Percentiles rank a stretch among this genome's conserved stretches.
phyloP scores from a whole-genome alignment of 2,888 invertebrate species.

The Drosophila macrospina region DNA sequence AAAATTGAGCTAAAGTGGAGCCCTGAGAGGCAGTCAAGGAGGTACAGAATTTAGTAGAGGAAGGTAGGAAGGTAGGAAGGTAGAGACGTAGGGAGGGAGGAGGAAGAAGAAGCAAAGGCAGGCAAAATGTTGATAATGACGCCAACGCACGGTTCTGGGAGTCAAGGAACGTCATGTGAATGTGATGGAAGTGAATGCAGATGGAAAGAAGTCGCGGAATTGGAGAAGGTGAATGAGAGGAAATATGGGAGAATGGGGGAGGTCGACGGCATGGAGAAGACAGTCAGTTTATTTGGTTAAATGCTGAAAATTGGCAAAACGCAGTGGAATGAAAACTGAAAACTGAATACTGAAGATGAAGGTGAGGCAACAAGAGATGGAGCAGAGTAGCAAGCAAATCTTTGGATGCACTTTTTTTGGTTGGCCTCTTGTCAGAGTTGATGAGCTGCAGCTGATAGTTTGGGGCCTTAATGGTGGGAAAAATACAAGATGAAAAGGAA shows the following conservation, averaged over 20 bases:
- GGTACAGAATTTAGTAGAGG: neutral
- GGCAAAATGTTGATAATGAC: constrained; percentile 53
- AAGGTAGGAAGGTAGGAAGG: neutral
- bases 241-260: neutral
- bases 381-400: constrained; percentile 31
- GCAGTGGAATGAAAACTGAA: constrained; percentile 29
- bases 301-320: constrained; percentile 77
- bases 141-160: constrained; percentile 35
- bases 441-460: constrained; percentile 75
- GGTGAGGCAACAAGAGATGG: neutral
- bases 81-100: neutral
- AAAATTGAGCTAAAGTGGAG: constrained; percentile 45
- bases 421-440: constrained; percentile 64
- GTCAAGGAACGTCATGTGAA: constrained; percentile 51
- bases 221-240: neutral
- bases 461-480: constrained; percentile 76
- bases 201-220: neutral
- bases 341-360: no score
- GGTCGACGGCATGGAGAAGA: neutral
- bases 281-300: constrained; percentile 74
- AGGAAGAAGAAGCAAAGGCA: neutral
- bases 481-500: constrained; percentile 41
- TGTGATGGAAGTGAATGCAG: constrained; percentile 42
- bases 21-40: neutral
- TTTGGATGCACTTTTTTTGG: constrained; percentile 47